These are phyloP conservation scores for Dolichomitus sp. DNA, from an alignment of 2,888 invertebrate species.

Conservation along the genomic window DNA sequence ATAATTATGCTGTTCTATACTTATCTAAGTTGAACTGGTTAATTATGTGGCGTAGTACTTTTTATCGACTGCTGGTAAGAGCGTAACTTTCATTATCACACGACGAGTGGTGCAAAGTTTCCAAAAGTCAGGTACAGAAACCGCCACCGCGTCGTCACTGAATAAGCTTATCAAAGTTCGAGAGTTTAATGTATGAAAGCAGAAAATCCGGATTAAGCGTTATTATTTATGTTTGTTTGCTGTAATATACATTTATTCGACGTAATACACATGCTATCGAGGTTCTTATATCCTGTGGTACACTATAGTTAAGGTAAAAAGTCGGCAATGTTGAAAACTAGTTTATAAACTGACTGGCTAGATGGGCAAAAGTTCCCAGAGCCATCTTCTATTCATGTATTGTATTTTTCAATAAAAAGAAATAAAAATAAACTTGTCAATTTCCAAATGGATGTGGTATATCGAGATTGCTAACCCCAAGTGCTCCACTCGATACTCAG, in stretches of 20 bases:
- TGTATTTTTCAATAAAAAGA: too few species aligned
- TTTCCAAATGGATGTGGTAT: background rate
- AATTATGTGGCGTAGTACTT: background rate
- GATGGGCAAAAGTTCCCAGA: too few species aligned
- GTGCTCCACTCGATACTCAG: background rate
- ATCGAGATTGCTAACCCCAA: background rate
- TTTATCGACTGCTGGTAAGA: background rate
- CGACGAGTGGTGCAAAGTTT: conserved; percentile 4
- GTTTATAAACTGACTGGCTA: too few species aligned
- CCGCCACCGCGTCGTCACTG: background rate
- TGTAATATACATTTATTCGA: too few species aligned
- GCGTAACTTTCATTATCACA: background rate
- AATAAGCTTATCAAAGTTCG: background rate
- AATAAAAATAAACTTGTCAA: background rate
- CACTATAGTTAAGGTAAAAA: too few species aligned
- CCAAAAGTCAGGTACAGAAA: background rate
- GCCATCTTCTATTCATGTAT: too few species aligned
- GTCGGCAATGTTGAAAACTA: too few species aligned
- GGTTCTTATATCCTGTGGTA: too few species aligned
- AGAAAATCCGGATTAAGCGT: too few species aligned
- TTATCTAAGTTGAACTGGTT: background rate
- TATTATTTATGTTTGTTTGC: too few species aligned
- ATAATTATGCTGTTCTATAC: conserved; percentile 5
- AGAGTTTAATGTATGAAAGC: too few species aligned
- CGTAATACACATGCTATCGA: too few species aligned